phyloP scores from a whole-genome alignment of 35 echinoderm and acorn worm species.

The Ophioderma brevispina region DNA sequence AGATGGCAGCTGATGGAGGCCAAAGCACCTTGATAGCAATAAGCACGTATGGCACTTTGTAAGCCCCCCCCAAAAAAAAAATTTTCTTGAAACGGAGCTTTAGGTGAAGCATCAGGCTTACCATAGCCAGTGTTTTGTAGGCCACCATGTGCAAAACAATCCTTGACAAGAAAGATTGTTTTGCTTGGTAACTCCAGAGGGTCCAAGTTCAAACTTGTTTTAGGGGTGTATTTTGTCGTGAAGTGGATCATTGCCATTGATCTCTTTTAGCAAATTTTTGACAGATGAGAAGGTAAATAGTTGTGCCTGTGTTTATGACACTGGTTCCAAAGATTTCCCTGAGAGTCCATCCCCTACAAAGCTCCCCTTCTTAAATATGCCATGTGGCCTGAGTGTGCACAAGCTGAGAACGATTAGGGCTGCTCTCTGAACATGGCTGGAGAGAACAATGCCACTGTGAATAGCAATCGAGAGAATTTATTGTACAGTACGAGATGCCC shows the following conservation, averaged over 20 bases:
- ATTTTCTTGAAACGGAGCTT: neutral
- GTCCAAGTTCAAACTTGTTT: neutral
- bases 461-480: slow-evolving; percentile 23
- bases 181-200: neutral
- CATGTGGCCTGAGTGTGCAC: too few relatives aligned
- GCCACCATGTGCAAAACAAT: neutral
- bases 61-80: neutral
- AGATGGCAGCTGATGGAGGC: neutral
- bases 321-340: slow-evolving; percentile 26
- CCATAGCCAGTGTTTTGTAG: neutral
- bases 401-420: too few relatives aligned
- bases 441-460: too few relatives aligned
- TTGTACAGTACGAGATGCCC: neutral
- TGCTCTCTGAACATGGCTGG: too few relatives aligned
- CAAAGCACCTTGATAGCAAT: neutral
- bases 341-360: neutral
- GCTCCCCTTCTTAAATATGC: slow-evolving; percentile 6
- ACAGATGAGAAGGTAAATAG: neutral
- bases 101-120: neutral
- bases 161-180: neutral
- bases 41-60: neutral
- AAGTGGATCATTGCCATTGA: neutral
- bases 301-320: neutral
- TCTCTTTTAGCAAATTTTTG: neutral
- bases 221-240: neutral